A percentile compares a stretch with the other conserved stretches of the same genome.
phyloP scores from a whole-genome alignment of 2,797 vertebrate species.

The Anas flavirostris region DNA sequence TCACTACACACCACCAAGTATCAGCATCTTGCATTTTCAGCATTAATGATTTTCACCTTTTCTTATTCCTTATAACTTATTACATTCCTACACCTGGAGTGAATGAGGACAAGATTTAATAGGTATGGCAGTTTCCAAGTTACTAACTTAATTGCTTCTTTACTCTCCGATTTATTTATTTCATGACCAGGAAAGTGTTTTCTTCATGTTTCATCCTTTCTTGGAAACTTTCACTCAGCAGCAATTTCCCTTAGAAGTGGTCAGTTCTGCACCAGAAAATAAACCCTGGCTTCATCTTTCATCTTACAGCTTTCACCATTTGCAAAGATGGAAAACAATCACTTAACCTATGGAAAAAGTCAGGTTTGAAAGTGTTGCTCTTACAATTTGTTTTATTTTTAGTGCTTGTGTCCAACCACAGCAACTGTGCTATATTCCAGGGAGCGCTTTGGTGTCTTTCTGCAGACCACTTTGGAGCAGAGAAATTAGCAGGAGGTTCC shows the following conservation, averaged over 20 bases:
- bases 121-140: not conserved
- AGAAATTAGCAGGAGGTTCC: not conserved
- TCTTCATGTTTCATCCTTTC: not conserved
- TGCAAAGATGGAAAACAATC: not conserved
- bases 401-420: too few species aligned
- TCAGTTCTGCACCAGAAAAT: not conserved
- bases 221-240: not conserved
- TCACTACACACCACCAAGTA: rapidly evolving
- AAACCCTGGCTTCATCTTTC: not conserved
- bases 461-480: not conserved
- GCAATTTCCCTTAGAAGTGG: not conserved
- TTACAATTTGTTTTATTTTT: not conserved
- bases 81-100: not conserved
- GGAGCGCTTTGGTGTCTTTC: rapidly evolving
- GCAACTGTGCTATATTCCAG: not conserved
- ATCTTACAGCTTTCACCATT: not conserved
- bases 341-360: not conserved
- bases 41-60: not conserved
- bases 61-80: not conserved
- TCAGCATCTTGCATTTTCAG: not conserved
- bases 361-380: not conserved
- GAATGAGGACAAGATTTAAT: not conserved
- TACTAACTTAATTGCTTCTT: not conserved
- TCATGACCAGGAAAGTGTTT: not conserved
- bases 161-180: rapidly evolving